These are phyloP conservation scores for Hassar affinis DNA, from an alignment of 2,113 vertebrate species.

Conservation along the genomic window DNA sequence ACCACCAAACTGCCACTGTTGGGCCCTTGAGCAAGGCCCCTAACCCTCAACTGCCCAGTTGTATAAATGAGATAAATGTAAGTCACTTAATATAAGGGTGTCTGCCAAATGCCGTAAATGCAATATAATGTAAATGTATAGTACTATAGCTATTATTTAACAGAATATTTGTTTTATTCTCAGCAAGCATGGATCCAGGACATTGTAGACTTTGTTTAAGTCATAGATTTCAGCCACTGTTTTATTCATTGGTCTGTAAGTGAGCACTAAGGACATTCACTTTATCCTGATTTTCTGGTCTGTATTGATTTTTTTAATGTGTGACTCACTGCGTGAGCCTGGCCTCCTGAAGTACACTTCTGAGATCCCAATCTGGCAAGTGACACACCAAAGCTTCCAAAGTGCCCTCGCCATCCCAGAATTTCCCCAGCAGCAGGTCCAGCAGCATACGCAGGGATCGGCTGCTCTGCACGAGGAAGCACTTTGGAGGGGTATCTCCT, in stretches of 20 bases:
- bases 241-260: background rate
- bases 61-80: too few relatives aligned
- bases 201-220: background rate
- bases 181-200: background rate
- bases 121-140: too few relatives aligned
- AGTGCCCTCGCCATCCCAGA: constrained; percentile 64
- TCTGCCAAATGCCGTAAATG: too few relatives aligned
- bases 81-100: too few relatives aligned
- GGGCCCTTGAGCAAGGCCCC: too few relatives aligned
- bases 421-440: constrained; percentile 70
- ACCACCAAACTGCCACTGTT: too few relatives aligned
- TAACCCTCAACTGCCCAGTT: too few relatives aligned
- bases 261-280: background rate
- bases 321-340: constrained; percentile 66
- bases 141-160: background rate
- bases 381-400: constrained; percentile 73
- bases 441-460: constrained; percentile 73
- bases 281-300: background rate
- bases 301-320: background rate
- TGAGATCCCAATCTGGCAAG: constrained; percentile 72
- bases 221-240: background rate
- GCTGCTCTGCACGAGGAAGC: constrained; percentile 72
- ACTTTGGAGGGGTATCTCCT: constrained; percentile 19
- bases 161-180: background rate
- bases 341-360: constrained; percentile 63